A percentile compares a stretch with the other conserved stretches of the same genome.
These are phyloP conservation scores for Atethmia centrago DNA, from an alignment of 2,888 invertebrate genomes.

Conservation along the genomic window DNA sequence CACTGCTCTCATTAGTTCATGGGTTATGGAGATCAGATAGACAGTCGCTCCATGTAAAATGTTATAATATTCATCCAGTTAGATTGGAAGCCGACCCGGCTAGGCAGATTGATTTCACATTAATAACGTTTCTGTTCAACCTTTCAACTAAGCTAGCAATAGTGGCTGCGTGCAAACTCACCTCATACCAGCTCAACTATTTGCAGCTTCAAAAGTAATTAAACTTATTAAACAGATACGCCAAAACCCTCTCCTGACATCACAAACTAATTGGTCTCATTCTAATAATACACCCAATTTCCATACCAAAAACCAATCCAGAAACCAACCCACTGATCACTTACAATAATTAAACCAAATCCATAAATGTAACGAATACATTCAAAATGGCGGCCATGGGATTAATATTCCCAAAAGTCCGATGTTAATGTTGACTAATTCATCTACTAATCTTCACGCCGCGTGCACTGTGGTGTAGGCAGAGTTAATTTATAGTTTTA, in stretches of 20 bases:
- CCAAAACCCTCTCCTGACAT: neutral
- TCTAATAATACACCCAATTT: neutral
- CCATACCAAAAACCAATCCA: neutral
- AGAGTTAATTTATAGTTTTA: slow-evolving; percentile 60
- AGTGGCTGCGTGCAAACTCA: too few species aligned
- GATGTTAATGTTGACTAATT: slow-evolving; percentile 65
- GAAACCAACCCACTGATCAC: slow-evolving; percentile 16
- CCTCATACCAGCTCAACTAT: too few species aligned
- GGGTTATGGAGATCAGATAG: too few species aligned
- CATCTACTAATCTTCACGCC: slow-evolving; percentile 61
- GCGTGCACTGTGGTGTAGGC: slow-evolving; percentile 52
- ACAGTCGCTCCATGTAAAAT: too few species aligned
- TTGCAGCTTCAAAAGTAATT: too few species aligned
- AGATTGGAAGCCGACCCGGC: too few species aligned
- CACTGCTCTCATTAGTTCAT: too few species aligned
- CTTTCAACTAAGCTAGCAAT: too few species aligned
- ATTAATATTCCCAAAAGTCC: slow-evolving; percentile 56
- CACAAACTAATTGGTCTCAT: neutral
- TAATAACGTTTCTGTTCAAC: too few species aligned
- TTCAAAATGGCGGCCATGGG: slow-evolving; percentile 46
- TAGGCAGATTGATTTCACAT: too few species aligned
- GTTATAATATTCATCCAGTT: too few species aligned
- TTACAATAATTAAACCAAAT: slow-evolving; percentile 37
- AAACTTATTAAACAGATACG: too few species aligned
- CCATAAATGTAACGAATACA: slow-evolving; percentile 40